phyloP scores from a whole-genome alignment of 2,113 vertebrate species.

The Larimichthys polyactis region DNA sequence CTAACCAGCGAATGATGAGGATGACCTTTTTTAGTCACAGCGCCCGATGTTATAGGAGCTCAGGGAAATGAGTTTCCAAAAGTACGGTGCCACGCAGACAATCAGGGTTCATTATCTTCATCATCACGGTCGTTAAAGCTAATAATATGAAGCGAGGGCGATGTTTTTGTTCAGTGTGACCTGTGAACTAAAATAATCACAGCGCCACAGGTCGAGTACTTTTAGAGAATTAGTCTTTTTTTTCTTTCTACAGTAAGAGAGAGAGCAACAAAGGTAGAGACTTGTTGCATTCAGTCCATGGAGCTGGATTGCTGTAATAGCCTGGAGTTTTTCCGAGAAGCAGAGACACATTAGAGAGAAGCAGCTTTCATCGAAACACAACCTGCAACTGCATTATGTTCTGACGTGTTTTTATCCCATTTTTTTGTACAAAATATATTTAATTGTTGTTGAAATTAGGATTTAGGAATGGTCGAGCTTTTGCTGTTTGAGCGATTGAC shows the following conservation, averaged over 20 bases:
- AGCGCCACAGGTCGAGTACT: too few relatives aligned
- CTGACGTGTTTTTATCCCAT: not conserved
- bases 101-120: not conserved
- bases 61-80: constrained; percentile 29
- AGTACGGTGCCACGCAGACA: constrained; percentile 1
- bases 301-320: not conserved
- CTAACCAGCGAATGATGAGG: constrained; percentile 65
- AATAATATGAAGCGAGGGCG: not conserved
- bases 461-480: not conserved
- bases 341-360: not conserved
- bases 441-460: not conserved
- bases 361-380: not conserved
- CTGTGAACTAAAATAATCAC: not conserved
- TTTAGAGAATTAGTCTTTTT: too few relatives aligned
- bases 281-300: not conserved
- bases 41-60: constrained; percentile 12
- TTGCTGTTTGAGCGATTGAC: not conserved
- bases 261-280: not conserved
- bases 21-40: constrained; percentile 58
- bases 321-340: not conserved
- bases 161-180: not conserved
- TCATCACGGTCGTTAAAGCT: not conserved
- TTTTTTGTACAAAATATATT: not conserved
- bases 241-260: not conserved
- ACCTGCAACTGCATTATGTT: not conserved